Evolutionary conservation across 2,113 vertebrate species (phyloP), one percentile per base, ranked within the genome.

Genomic region (Xenopus tropicalis): DNA sequence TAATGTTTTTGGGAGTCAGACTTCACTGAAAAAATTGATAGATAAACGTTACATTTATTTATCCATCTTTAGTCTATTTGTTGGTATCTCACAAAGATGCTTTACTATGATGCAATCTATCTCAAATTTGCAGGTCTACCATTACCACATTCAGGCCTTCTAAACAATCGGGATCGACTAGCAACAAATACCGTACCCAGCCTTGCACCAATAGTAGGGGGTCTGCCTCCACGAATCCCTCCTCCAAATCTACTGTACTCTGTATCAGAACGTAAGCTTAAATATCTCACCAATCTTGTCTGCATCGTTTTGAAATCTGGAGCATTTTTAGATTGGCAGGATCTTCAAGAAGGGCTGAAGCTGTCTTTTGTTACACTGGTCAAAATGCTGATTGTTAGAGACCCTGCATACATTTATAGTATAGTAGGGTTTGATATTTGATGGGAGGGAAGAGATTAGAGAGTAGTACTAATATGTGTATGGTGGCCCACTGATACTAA

Each of bases 231-330:
- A 83, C 91, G 93, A 72, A 90, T 93, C 74, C 84, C 93, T 74
- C 88, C 91, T 80, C 92, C 94, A 82, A 96, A 94, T 84, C 95
- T 96, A 71, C 95, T 94, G 80, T 98, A 98, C 72, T 92, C 93
- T 78, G 93, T 96, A 78, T 94, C 96, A 79, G 96, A 98, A 94
- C 94, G 96, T 98, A 94, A 98, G 96, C 84, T 51, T 68, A 85
- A 43, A 71, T 75, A 29, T 78, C 75, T 79, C 51, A 22, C 3
- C 11, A n/a, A n/a, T 75, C 68, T 17, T 58, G 81, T 4, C 72
- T 61, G 43, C 1, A 11, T 17, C 56, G 66, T 62, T 62, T 19
- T 59, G 78, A 69, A 77, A 61, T 20, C 8, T 1, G 64, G 1
- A 63, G 68, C 29, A 48, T 48, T 13, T 25, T 61, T 29, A 29